Evolutionary conservation across 1,140 invertebrate genomes (phyloP), one percentile per base, ranked within the genome.

Genomic region (Lordiphosa collinella): DNA sequence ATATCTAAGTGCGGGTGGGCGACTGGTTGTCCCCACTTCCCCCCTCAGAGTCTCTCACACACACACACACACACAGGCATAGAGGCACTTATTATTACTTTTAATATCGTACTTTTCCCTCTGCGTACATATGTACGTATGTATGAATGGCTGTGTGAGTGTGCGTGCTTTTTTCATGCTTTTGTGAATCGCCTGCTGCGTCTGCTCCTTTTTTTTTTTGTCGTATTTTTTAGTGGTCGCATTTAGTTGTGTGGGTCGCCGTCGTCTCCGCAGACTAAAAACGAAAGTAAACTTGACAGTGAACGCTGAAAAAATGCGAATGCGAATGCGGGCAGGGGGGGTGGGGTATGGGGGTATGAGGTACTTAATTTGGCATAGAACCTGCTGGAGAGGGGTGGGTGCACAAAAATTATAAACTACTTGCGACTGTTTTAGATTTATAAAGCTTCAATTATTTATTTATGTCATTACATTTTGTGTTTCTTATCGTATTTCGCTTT

Each of bases 41-140:
- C 40, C 10, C 31, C 7, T 29, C 38, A n/a, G 12, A n/a, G 12
- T n/a, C 3, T n/a, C 37, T 9, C 49, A 8, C 8, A 13, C 44
- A 2, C 25, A 11, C 22, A 2, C 35, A 35, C 22, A 36, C 25
- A 48, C 36, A 57, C 29, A 70, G 5, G 2, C 22, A 25, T 25
- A 25, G 22, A 80, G 78, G 75, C 70, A 87, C 84, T 87, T 87
- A 80, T 84, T 87, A 87, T 87, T 87, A 87, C 74, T 80, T 87
- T 87, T 87, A 87, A 85, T 87, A 79, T 74, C 68, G 52, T 64
- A 60, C 55, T 48, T 48, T 59, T 61, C 35, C 52, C 48, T 36
- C 49, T 53, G 32, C 48, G 44, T 38, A 41, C 34, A 29, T 49
- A 49, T 47, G 49, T 59, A 16, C 22, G n/a, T 31, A 34, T 37